Base-by-base conservation (phyloP, 2,113 vertebrate species). In the Cervus canadensis region DNA sequence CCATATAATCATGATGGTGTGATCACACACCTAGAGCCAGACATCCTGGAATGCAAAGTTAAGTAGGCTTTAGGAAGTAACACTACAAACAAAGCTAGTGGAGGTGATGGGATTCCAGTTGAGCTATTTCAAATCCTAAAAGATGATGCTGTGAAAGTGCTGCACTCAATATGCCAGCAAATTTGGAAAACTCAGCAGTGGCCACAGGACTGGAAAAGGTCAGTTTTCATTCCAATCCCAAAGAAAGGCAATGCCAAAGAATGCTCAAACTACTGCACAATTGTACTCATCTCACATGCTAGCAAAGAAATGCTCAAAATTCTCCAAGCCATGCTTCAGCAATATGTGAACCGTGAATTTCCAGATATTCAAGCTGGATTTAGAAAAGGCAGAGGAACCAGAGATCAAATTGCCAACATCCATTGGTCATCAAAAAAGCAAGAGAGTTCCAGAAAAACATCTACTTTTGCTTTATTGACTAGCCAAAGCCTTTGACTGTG, bases 1-100 rank as follows among this genome's bases (percentile, higher is more conserved):
- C 62, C 7, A 67, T 7, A 67, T n/a, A n/a, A 67, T n/a, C 30
- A 67, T 0, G 3, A n/a, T 1, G 2, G 1, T 67, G 16, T 67
- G 33, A n/a, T 67, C 33, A 67, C 15, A 19, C 33, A n/a, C 16
- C 7, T 17, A n/a, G 33, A 64, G 33, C 62, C 33, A 67, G 33
- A 67, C 7, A 67, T n/a, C 62, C 62, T 19, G 33, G 33, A 19
- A 67, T 67, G 33, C 2, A 8, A 67, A 67, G 62, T 67, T 16
- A 67, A 67, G 62, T n/a, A 15, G 33, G 33, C 33, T 4, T 67
- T 19, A 67, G 62, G 9, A n/a, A 67, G 3, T 8, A n/a, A 19
- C 33, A n/a, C 33, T 67, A 19, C 0, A 0, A n/a, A n/a, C 15
- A 67, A 67, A n/a, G 33, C 7, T 1, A 67, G 16, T 9, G 33